A percentile compares a stretch with the other conserved stretches of the same genome.
phyloP scores from a whole-genome alignment of 2,888 invertebrate genomes.

The Agapostemon virescens region DNA sequence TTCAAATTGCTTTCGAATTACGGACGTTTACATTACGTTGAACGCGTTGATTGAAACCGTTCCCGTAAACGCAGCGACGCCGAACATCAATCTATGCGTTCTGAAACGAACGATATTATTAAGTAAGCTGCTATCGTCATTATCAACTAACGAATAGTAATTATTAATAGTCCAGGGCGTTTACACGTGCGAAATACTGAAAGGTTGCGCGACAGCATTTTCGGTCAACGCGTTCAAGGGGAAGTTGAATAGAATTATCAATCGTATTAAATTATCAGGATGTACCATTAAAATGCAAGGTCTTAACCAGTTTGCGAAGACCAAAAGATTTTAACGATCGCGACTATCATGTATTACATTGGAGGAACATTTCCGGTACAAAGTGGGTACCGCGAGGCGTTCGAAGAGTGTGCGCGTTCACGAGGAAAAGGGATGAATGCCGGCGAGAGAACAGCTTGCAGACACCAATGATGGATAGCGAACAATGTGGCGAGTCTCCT shows the following conservation, averaged over 20 bases:
- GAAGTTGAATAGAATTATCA: neutral
- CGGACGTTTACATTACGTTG: too few species aligned
- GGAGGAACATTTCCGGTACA: neutral
- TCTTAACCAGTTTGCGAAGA: neutral
- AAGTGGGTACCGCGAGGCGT: neutral
- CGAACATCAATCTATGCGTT: too few species aligned
- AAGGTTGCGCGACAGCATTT: too few species aligned
- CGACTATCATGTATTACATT: neutral
- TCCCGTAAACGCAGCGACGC: too few species aligned
- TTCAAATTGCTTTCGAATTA: too few species aligned
- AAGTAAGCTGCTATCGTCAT: too few species aligned
- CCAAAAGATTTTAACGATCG: neutral
- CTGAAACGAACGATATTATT: too few species aligned
- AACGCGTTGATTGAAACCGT: too few species aligned
- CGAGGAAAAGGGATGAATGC: neutral
- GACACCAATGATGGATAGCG: neutral
- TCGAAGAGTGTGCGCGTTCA: neutral
- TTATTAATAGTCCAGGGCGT: too few species aligned
- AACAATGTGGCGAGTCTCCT: constrained; percentile 18
- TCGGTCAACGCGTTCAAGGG: too few species aligned
- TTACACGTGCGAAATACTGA: too few species aligned
- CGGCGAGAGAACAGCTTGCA: neutral
- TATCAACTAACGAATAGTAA: too few species aligned
- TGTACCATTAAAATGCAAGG: neutral
- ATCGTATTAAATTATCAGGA: neutral